phyloP scores from a whole-genome alignment of 2,113 vertebrate genomes.

The Entomyzon cyanotis region DNA sequence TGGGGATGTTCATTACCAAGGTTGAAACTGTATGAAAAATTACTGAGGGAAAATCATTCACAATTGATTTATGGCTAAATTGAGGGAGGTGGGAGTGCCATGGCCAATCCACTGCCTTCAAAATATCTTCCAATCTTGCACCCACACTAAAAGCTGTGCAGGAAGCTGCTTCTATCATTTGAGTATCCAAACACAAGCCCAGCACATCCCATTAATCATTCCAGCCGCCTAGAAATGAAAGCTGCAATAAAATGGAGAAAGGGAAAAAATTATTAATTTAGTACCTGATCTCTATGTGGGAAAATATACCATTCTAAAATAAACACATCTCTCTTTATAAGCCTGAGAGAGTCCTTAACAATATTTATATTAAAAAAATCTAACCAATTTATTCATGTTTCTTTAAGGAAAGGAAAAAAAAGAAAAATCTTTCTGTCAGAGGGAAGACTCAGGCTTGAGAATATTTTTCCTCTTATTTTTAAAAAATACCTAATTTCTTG shows the following conservation, averaged over 20 bases:
- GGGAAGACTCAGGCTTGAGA: neutral
- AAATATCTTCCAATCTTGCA: constrained; percentile 65
- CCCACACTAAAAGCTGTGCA: constrained; percentile 55
- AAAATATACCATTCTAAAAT: constrained; percentile 5
- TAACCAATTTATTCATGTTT: neutral
- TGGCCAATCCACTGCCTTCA: constrained; percentile 50
- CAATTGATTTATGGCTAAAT: constrained; percentile 73
- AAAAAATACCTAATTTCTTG: neutral
- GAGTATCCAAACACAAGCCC: constrained; percentile 58
- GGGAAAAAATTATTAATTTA: constrained; percentile 51
- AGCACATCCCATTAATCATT: constrained; percentile 68
- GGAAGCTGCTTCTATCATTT: constrained; percentile 66
- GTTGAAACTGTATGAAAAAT: constrained; percentile 74
- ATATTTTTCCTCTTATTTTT: neutral
- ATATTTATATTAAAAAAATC: neutral
- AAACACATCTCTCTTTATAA: neutral
- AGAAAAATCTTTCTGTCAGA: neutral
- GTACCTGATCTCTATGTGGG: constrained; percentile 58
- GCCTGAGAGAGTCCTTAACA: neutral
- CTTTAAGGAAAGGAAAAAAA: neutral
- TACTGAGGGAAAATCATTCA: constrained; percentile 59
- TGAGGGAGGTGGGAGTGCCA: constrained; percentile 57
- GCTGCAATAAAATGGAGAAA: constrained; percentile 11
- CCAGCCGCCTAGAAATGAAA: constrained; percentile 51
- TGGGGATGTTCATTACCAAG: constrained; percentile 63